A percentile compares a stretch with the other conserved stretches of the same genome.
Conservation (phyloP, 2,797 vertebrate genomes). For the Cyprinella venusta region DNA sequence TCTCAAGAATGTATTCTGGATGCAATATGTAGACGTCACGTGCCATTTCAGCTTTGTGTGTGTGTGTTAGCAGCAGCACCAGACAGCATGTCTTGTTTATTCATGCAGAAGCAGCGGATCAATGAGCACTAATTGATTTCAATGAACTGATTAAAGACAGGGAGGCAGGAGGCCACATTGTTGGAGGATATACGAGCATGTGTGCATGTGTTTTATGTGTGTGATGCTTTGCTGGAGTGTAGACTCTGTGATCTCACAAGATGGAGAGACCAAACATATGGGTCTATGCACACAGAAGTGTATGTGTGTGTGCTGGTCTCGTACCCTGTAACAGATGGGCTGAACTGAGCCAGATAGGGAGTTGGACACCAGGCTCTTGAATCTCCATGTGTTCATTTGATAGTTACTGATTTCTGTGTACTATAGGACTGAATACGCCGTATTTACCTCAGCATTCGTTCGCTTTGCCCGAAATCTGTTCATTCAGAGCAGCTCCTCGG, state of each 20-base stretch:
- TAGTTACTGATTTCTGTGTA: slow-evolving; percentile 40
- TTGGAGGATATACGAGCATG: slow-evolving; percentile 49
- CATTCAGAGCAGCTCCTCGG: slow-evolving; percentile 12
- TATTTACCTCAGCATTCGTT: neutral
- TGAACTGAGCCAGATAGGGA: slow-evolving; percentile 34
- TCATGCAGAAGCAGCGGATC: slow-evolving; percentile 54
- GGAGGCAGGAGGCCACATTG: slow-evolving; percentile 50
- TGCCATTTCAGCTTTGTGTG: slow-evolving; percentile 29
- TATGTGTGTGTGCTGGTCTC: slow-evolving; percentile 29
- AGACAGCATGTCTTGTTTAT: slow-evolving; percentile 51
- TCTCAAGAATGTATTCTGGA: neutral
- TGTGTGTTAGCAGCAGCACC: slow-evolving; percentile 40
- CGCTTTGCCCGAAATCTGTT: neutral
- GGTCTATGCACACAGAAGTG: slow-evolving; percentile 6
- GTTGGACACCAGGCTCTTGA: slow-evolving; percentile 37
- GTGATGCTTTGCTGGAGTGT: slow-evolving; percentile 29
- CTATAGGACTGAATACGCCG: neutral
- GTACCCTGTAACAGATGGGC: slow-evolving; percentile 44
- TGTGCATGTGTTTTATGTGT: slow-evolving; percentile 34
- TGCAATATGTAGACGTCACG: neutral
- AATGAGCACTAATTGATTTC: slow-evolving; percentile 65
- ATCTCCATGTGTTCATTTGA: slow-evolving; percentile 43
- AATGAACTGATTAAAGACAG: slow-evolving; percentile 56
- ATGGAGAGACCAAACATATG: slow-evolving; percentile 40
- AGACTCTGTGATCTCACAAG: slow-evolving; percentile 42